A percentile compares a stretch with the other conserved stretches of the same genome.
Evolutionary conservation across 2,888 invertebrate species (phyloP).

Genomic region (Trachelus tabidus): DNA sequence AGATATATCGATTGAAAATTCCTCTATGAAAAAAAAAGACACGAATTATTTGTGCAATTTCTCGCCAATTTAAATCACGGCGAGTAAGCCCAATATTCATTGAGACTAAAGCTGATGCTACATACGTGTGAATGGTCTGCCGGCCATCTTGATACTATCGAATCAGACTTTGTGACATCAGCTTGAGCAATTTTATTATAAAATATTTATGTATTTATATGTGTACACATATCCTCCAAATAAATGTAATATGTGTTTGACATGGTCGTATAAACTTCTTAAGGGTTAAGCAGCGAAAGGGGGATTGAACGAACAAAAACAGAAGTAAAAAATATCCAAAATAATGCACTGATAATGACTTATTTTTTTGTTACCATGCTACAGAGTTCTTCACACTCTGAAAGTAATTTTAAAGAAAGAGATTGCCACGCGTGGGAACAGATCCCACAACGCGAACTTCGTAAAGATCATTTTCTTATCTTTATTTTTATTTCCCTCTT

Average conservation of each 20-base stretch:
- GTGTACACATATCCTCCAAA: conserved; percentile 62
- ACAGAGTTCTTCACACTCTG: not conserved
- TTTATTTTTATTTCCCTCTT: not conserved
- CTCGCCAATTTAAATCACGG: conserved; percentile 1
- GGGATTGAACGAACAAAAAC: not conserved
- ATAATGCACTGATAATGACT: not conserved
- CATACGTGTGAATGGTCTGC: conserved; percentile 6
- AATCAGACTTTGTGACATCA: conserved; percentile 31
- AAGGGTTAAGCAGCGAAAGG: not conserved
- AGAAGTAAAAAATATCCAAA: not conserved
- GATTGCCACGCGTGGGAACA: not conserved
- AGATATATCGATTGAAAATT: conserved; percentile 31
- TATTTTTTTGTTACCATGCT: not conserved
- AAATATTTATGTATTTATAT: conserved; percentile 63
- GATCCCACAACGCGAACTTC: not conserved
- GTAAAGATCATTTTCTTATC: not conserved
- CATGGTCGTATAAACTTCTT: not conserved
- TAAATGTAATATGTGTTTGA: conserved; percentile 62
- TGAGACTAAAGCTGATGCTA: conserved; percentile 28
- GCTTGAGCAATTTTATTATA: conserved; percentile 54
- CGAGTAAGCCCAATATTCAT: conserved; percentile 11
- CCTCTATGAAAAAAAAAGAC: conserved; percentile 9
- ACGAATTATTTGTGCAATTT: conserved; percentile 4
- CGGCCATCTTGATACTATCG: not conserved
- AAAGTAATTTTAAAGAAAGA: not conserved